These are phyloP conservation scores for Eurytoma californica DNA, from an alignment of 2,888 invertebrate genomes.

Conservation along the genomic window DNA sequence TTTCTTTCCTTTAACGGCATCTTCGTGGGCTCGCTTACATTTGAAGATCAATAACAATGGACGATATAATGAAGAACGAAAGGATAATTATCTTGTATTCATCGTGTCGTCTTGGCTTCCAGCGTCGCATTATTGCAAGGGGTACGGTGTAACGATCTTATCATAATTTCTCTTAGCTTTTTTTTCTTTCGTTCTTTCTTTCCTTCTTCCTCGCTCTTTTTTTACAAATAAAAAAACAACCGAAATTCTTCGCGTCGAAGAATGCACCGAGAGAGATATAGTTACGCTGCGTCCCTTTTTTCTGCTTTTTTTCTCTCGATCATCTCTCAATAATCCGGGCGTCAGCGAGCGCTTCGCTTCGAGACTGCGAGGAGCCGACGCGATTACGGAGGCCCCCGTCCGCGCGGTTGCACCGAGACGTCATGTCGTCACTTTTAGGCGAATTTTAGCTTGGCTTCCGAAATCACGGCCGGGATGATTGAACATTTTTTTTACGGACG, in stretches of 20 bases:
- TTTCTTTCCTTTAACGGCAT: conserved; percentile 18
- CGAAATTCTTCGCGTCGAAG: conserved; percentile 55
- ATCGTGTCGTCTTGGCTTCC: conserved; percentile 54
- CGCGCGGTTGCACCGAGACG: conserved; percentile 40
- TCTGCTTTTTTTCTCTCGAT: conserved; percentile 59
- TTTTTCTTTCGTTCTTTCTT: conserved; percentile 17
- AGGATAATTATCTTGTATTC: conserved; percentile 49
- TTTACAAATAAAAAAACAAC: conserved; percentile 52
- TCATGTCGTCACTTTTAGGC: conserved; percentile 12
- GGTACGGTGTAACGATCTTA: conserved; percentile 48
- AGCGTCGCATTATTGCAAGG: conserved; percentile 55
- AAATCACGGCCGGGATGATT: conserved; percentile 9
- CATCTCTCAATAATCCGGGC: conserved; percentile 35
- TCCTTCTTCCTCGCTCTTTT: neutral
- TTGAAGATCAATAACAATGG: conserved; percentile 50
- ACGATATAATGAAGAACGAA: conserved; percentile 52
- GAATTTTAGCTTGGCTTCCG: conserved; percentile 48
- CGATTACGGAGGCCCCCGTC: conserved; percentile 32
- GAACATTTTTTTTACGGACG: conserved; percentile 15
- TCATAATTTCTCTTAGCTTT: conserved; percentile 36
- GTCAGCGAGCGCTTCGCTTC: conserved; percentile 38
- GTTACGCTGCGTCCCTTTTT: conserved; percentile 61
- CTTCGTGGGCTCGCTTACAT: conserved; percentile 3
- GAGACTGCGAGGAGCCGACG: conserved; percentile 40
- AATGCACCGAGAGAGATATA: conserved; percentile 60